These are phyloP conservation scores for Phocides pigmalion DNA, from an alignment of 1,140 invertebrate genomes.

Conservation along the genomic window DNA sequence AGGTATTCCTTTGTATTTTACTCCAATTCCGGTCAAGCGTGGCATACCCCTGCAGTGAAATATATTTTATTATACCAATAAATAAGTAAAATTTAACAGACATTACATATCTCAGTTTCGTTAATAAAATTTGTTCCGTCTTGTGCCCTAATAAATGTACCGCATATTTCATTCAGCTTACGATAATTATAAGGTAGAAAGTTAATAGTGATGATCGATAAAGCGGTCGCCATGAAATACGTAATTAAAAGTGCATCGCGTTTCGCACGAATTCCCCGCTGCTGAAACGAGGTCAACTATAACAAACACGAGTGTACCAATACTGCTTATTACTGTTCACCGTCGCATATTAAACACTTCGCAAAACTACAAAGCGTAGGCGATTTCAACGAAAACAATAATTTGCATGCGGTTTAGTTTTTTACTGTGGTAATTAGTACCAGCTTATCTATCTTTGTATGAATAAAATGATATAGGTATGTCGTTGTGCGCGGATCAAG, in stretches of 20 bases:
- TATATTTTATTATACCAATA: no score
- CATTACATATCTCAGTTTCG: no score
- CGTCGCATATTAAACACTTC: conserved; percentile 17
- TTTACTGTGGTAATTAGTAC: neutral
- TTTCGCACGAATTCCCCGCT: conserved; percentile 55
- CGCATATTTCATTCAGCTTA: neutral
- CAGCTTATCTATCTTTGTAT: neutral
- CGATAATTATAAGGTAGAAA: conserved; percentile 17
- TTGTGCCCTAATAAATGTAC: neutral
- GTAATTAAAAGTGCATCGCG: conserved; percentile 58
- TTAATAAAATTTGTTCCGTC: neutral
- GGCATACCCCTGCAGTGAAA: no score
- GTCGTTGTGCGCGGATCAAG: no score
- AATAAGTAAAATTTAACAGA: no score
- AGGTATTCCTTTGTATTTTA: no score
- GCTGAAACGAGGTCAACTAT: conserved; percentile 53
- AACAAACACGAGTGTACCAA: conserved; percentile 39
- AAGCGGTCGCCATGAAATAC: conserved; percentile 46
- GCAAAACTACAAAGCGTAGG: neutral
- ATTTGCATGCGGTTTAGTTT: neutral
- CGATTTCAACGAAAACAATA: neutral
- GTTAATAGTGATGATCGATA: conserved; percentile 26
- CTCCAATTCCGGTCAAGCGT: no score
- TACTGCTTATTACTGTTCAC: conserved; percentile 16
- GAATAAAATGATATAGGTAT: no score